phyloP scores from a whole-genome alignment of 2,888 invertebrate genomes.

The Pantelozetes paolii region DNA sequence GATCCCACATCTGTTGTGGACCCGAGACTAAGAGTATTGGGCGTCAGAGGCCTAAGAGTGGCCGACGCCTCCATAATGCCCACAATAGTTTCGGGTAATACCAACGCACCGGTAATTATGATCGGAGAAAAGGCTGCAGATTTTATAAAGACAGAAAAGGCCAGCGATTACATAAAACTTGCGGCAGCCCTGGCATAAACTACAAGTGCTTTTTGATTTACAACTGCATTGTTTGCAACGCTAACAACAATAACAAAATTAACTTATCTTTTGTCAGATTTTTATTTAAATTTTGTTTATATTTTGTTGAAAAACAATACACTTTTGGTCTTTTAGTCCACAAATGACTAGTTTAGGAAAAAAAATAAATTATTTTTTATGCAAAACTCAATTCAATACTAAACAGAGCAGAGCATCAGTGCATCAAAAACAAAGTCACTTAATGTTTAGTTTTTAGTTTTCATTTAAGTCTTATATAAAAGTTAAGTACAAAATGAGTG shows the following conservation, averaged over 20 bases:
- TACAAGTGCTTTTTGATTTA: not conserved
- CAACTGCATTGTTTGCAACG: not conserved
- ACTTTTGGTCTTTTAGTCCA: too few species aligned
- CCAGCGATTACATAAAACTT: conserved; percentile 2
- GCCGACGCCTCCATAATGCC: conserved; percentile 51
- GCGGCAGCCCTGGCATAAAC: not conserved
- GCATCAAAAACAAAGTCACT: too few species aligned
- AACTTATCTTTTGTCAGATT: conserved; percentile 18
- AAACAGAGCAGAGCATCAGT: too few species aligned
- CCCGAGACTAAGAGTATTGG: conserved; percentile 49
- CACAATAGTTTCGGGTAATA: conserved; percentile 46
- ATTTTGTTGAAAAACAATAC: not conserved
- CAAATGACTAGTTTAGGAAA: too few species aligned
- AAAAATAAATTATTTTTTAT: too few species aligned
- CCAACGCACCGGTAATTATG: conserved; percentile 48
- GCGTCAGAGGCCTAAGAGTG: conserved; percentile 49
- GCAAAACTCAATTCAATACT: too few species aligned
- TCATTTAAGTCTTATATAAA: too few species aligned
- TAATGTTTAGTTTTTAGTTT: too few species aligned
- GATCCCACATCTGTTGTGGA: conserved; percentile 48
- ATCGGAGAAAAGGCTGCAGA: conserved; percentile 48
- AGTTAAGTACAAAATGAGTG: too few species aligned
- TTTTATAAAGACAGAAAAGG: conserved; percentile 42
- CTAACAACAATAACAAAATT: not conserved
- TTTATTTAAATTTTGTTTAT: not conserved